Percentiles rank a stretch among this genome's conserved stretches.
These are phyloP conservation scores for Automeris io DNA, from an alignment of 2,888 invertebrate genomes.

Conservation along the genomic window DNA sequence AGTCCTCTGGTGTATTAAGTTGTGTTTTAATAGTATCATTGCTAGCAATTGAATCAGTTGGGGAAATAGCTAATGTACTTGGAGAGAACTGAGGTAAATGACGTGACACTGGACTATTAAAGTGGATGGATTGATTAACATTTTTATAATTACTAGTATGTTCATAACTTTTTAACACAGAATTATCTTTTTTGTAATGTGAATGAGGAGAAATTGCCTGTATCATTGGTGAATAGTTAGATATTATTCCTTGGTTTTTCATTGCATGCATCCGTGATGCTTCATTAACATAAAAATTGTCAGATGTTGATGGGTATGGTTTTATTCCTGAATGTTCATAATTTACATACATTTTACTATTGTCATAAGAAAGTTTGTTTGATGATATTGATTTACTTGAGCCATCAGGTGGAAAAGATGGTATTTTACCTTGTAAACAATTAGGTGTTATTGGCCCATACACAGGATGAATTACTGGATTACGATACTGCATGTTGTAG, in stretches of 20 bases:
- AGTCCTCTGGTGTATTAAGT: slow-evolving; percentile 57
- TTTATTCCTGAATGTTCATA: slow-evolving; percentile 50
- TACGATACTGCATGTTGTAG: slow-evolving; percentile 47
- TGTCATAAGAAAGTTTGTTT: slow-evolving; percentile 55
- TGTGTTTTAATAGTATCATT: slow-evolving; percentile 54
- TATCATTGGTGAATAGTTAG: slow-evolving; percentile 47
- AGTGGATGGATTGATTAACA: slow-evolving; percentile 42
- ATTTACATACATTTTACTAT: slow-evolving; percentile 49
- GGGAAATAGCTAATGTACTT: slow-evolving; percentile 60
- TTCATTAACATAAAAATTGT: slow-evolving; percentile 55
- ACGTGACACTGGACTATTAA: slow-evolving; percentile 43
- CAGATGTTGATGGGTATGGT: slow-evolving; percentile 25
- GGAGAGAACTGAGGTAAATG: slow-evolving; percentile 62
- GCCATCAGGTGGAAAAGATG: slow-evolving; percentile 45
- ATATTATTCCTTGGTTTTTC: slow-evolving; percentile 47
- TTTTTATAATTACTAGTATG: slow-evolving; percentile 48
- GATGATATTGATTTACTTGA: slow-evolving; percentile 36
- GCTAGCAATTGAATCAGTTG: slow-evolving; percentile 62
- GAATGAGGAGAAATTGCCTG: slow-evolving; percentile 43
- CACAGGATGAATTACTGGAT: slow-evolving; percentile 50
- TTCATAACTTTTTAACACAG: slow-evolving; percentile 47
- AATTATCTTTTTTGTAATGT: slow-evolving; percentile 54
- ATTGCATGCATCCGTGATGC: slow-evolving; percentile 38
- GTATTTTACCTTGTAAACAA: slow-evolving; percentile 51
- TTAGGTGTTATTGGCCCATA: slow-evolving; percentile 51